phyloP scores from a whole-genome alignment of 2,113 vertebrate genomes.

The Megaptera novaeangliae region DNA sequence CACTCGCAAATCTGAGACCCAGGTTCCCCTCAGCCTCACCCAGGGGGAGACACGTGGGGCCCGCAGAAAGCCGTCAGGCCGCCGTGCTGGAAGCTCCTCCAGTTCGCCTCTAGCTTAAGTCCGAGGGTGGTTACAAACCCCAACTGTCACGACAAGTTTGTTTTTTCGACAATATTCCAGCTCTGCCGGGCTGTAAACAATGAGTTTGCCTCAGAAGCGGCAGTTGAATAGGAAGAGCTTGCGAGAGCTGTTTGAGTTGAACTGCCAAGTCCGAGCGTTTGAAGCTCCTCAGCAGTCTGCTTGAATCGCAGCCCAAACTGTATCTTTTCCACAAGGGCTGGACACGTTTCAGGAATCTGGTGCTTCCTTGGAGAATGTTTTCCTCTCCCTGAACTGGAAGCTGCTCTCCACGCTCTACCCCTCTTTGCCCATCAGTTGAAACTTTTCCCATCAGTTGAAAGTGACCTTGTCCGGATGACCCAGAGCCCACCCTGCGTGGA shows the following conservation, averaged over 20 bases:
- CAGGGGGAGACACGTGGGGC: background rate
- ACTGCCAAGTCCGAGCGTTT: constrained; percentile 48
- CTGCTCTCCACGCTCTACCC: constrained; percentile 42
- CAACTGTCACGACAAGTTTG: constrained; percentile 65
- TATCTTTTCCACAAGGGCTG: constrained; percentile 76
- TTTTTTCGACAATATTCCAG: constrained; percentile 52
- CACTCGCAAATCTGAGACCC: background rate
- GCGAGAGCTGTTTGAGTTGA: background rate
- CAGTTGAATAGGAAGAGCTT: background rate
- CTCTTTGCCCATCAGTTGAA: constrained; percentile 19
- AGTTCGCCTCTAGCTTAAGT: constrained; percentile 18
- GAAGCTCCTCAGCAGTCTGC: constrained; percentile 72
- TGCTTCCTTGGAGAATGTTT: constrained; percentile 56
- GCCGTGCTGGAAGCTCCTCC: background rate
- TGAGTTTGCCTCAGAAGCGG: background rate
- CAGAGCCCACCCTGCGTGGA: background rate
- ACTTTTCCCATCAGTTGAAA: background rate
- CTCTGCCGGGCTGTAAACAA: background rate
- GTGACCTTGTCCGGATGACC: background rate
- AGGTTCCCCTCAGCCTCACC: too few relatives aligned
- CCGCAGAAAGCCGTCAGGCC: background rate
- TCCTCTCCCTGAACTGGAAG: constrained; percentile 63
- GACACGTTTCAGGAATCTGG: constrained; percentile 69
- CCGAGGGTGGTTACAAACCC: constrained; percentile 24
- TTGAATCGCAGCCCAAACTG: constrained; percentile 68